Percentiles rank a stretch among this genome's conserved stretches.
phyloP scores from a whole-genome alignment of 2,888 invertebrate genomes.

The Falcaria lacertinaria region DNA sequence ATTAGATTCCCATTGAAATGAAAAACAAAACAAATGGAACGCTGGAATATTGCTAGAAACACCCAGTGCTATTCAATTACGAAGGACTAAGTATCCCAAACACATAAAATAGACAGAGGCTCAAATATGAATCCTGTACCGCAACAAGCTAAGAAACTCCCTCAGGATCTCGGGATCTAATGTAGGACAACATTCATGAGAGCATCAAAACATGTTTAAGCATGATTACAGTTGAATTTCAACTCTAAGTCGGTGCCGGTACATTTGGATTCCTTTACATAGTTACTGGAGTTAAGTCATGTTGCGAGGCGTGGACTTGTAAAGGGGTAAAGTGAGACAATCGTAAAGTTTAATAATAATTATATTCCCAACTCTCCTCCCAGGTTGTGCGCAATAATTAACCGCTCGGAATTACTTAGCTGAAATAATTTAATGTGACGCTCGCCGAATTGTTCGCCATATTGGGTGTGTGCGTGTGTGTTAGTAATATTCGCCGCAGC shows the following conservation, averaged over 20 bases:
- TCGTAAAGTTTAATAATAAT: slow-evolving; percentile 81
- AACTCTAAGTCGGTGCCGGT: slow-evolving; percentile 19
- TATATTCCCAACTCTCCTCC: slow-evolving; percentile 79
- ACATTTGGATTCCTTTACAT: slow-evolving; percentile 27
- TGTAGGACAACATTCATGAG: slow-evolving; percentile 35
- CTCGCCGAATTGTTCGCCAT: slow-evolving; percentile 50
- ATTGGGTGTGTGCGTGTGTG: slow-evolving; percentile 26
- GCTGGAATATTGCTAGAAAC: too few species aligned
- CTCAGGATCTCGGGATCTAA: slow-evolving; percentile 67
- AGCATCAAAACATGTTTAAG: slow-evolving; percentile 19
- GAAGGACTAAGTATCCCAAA: slow-evolving; percentile 25
- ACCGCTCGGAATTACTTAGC: slow-evolving; percentile 79
- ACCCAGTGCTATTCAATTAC: slow-evolving; percentile 24
- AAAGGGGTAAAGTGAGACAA: slow-evolving; percentile 80
- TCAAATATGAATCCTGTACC: slow-evolving; percentile 74
- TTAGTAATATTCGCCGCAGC: too few species aligned
- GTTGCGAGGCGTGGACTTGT: slow-evolving; percentile 30
- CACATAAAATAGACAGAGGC: slow-evolving; percentile 61
- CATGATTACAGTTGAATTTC: slow-evolving; percentile 24
- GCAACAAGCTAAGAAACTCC: slow-evolving; percentile 76
- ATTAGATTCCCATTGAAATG: too few species aligned
- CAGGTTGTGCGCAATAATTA: slow-evolving; percentile 78
- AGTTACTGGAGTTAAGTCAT: slow-evolving; percentile 28
- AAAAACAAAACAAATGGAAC: too few species aligned
- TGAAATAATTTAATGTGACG: slow-evolving; percentile 79